Evolutionary conservation across 2,888 invertebrate species (phyloP).

Genomic region (Ormia ochracea): DNA sequence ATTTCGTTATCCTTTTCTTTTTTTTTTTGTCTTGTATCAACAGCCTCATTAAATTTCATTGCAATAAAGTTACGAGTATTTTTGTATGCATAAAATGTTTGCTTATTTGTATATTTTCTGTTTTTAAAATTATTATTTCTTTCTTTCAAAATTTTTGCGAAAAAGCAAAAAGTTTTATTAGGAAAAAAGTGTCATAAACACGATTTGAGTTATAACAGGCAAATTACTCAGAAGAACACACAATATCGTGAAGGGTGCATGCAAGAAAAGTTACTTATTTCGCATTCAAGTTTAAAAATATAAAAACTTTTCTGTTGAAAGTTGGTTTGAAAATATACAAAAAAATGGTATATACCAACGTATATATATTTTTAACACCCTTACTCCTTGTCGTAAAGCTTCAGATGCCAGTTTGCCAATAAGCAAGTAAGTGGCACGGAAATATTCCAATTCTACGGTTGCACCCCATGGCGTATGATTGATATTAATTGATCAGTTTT

Average conservation of each 20-base stretch:
- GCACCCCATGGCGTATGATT: slow-evolving; percentile 20
- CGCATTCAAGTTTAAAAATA: too few species aligned
- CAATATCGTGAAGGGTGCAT: too few species aligned
- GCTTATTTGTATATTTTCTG: background rate
- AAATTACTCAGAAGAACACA: background rate
- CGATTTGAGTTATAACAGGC: background rate
- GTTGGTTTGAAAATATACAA: too few species aligned
- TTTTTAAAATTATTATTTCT: slow-evolving; percentile 17
- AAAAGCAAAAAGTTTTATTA: background rate
- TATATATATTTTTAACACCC: too few species aligned
- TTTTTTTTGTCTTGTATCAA: slow-evolving; percentile 22
- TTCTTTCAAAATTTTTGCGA: background rate
- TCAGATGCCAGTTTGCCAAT: too few species aligned
- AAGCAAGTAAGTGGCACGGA: too few species aligned
- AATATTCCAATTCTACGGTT: background rate
- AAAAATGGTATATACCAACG: too few species aligned
- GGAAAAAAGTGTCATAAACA: background rate
- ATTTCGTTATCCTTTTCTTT: background rate
- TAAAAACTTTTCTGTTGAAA: too few species aligned
- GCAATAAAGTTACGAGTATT: slow-evolving; percentile 27
- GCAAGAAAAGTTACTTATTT: too few species aligned
- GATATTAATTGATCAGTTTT: slow-evolving; percentile 6
- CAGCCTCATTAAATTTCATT: slow-evolving; percentile 55
- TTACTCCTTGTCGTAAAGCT: too few species aligned
- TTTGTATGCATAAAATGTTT: slow-evolving; percentile 22